Evolutionary conservation across 2,888 invertebrate species (phyloP).

Genomic region (Lycaena phlaeas): DNA sequence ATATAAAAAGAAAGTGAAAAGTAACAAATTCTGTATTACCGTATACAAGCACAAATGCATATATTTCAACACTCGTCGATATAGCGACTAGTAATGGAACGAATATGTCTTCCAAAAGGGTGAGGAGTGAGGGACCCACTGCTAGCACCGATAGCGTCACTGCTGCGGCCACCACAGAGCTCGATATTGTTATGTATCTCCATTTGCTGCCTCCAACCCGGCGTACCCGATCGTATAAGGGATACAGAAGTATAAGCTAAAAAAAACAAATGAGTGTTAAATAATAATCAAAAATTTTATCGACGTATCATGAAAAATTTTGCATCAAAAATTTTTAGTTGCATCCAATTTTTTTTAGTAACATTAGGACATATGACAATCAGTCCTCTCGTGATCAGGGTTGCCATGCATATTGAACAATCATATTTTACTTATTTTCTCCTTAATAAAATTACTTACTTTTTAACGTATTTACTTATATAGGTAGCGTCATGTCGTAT

Average conservation of each 20-base stretch:
- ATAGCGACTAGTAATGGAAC: slow-evolving; percentile 38
- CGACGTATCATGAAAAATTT: too few relatives aligned
- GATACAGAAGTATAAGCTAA: slow-evolving; percentile 43
- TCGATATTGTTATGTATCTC: slow-evolving; percentile 33
- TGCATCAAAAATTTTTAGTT: too few relatives aligned
- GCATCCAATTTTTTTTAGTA: too few relatives aligned
- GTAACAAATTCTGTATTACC: slow-evolving; percentile 27
- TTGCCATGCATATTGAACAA: too few relatives aligned
- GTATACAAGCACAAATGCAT: slow-evolving; percentile 47
- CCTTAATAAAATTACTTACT: too few relatives aligned
- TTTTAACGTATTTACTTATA: too few relatives aligned
- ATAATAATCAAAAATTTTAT: too few relatives aligned
- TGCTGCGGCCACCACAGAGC: slow-evolving; percentile 30
- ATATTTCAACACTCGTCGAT: slow-evolving; percentile 38
- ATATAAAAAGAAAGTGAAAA: neutral
- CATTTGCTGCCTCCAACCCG: slow-evolving; percentile 40
- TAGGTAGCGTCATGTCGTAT: too few relatives aligned
- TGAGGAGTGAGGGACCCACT: slow-evolving; percentile 30
- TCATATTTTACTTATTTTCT: too few relatives aligned
- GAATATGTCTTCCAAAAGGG: slow-evolving; percentile 35
- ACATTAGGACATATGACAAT: too few relatives aligned
- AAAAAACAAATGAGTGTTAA: slow-evolving; percentile 15
- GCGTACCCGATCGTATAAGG: slow-evolving; percentile 43
- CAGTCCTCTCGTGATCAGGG: too few relatives aligned
- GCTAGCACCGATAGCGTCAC: slow-evolving; percentile 29